A percentile compares a stretch with the other conserved stretches of the same genome.
Evolutionary conservation across 2,797 vertebrate genomes (phyloP).

Genomic region (Enteromius trimaculatus): DNA sequence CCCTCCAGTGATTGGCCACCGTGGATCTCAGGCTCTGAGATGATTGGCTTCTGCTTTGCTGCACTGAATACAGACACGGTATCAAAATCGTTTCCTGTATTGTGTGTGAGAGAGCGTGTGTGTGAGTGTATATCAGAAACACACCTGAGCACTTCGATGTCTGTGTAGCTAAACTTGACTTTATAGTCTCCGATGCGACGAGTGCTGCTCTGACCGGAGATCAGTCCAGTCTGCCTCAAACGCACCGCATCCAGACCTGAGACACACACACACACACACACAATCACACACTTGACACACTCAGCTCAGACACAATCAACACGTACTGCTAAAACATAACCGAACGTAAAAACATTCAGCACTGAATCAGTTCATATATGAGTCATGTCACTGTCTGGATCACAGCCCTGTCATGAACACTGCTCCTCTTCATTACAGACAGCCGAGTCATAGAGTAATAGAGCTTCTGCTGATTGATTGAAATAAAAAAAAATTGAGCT

Average conservation of each 20-base stretch:
- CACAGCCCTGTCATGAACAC: too few species aligned
- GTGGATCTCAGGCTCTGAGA: conserved; percentile 92
- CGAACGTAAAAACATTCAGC: too few species aligned
- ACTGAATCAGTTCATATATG: too few species aligned
- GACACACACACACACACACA: background rate
- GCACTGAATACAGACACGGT: conserved; percentile 68
- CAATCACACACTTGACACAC: background rate
- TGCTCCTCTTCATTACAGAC: too few species aligned
- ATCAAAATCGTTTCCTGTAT: background rate
- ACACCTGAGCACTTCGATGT: conserved; percentile 93
- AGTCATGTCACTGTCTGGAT: too few species aligned
- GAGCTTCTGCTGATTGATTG: too few species aligned
- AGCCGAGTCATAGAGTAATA: too few species aligned
- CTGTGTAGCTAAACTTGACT: conserved; percentile 92
- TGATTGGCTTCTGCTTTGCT: conserved; percentile 90
- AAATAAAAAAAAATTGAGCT: too few species aligned
- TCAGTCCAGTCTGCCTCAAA: conserved; percentile 86
- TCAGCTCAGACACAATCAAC: too few species aligned
- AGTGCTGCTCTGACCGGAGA: conserved; percentile 92
- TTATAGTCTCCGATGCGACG: conserved; percentile 93
- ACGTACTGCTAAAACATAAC: too few species aligned
- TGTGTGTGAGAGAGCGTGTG: too few species aligned
- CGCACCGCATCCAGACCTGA: conserved; percentile 89
- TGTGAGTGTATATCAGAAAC: conserved; percentile 26
- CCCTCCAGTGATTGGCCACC: conserved; percentile 87